Evolutionary conservation across 2,797 vertebrate species (phyloP).

Genomic region (Onychomys leucogaster): DNA sequence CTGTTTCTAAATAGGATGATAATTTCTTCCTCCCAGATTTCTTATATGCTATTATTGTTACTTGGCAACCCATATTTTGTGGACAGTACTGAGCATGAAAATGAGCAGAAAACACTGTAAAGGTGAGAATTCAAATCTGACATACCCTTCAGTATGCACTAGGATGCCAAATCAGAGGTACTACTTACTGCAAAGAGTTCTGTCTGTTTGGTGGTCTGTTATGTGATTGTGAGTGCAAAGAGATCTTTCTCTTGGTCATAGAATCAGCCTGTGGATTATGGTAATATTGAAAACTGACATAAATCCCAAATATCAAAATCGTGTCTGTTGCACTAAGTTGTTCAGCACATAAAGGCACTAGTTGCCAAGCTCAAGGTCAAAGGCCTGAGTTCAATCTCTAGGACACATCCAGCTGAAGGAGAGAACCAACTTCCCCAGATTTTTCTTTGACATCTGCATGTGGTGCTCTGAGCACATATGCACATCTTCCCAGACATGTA

Average conservation of each 20-base stretch:
- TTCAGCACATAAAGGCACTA: background rate
- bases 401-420: background rate
- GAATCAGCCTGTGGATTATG: background rate
- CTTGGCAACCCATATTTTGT: background rate
- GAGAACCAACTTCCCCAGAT: background rate
- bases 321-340: background rate
- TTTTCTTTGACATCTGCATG: background rate
- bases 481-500: background rate
- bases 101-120: background rate
- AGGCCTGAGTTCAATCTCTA: background rate
- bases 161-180: background rate
- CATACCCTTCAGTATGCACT: rapidly evolving
- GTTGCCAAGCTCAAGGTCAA: too few relatives aligned
- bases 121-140: background rate
- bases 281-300: background rate
- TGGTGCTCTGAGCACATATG: background rate
- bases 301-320: background rate
- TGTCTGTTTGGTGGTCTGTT: background rate
- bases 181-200: too few relatives aligned
- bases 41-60: background rate
- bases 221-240: background rate
- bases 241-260: background rate
- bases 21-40: background rate
- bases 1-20: background rate
- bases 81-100: background rate